These are phyloP conservation scores for Raja brachyura DNA, from an alignment of 2,113 vertebrate species.

Conservation along the genomic window DNA sequence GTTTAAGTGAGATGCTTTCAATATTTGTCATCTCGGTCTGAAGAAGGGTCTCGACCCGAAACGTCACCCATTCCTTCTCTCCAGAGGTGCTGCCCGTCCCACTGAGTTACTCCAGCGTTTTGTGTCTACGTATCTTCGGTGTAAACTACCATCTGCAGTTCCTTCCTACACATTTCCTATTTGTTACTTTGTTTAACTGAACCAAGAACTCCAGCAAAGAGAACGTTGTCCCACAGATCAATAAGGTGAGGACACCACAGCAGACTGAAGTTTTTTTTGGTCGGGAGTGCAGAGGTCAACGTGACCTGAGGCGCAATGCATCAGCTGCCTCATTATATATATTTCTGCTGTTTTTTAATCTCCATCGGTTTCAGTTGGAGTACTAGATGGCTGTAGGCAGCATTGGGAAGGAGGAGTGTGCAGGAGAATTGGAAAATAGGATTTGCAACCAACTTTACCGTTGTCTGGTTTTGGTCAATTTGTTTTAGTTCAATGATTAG, in stretches of 20 bases:
- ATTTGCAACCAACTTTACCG: not conserved
- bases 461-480: not conserved
- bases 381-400: not conserved
- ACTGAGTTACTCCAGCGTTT: too few relatives aligned
- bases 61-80: too few relatives aligned
- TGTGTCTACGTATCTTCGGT: too few relatives aligned
- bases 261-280: not conserved
- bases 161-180: too few relatives aligned
- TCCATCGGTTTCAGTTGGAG: too few relatives aligned
- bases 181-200: not conserved
- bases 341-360: not conserved
- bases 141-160: too few relatives aligned
- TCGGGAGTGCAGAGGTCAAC: not conserved
- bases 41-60: too few relatives aligned
- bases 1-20: not conserved
- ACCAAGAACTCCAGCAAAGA: not conserved
- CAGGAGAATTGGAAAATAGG: not conserved
- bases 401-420: too few relatives aligned
- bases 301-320: not conserved
- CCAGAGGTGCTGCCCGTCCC: too few relatives aligned
- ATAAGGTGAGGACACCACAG: not conserved
- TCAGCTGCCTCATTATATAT: not conserved
- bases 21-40: not conserved
- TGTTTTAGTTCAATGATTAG: too few relatives aligned
- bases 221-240: not conserved